Evolutionary conservation across 1,140 invertebrate genomes (phyloP).

Genomic region (Melitaea cinxia): DNA sequence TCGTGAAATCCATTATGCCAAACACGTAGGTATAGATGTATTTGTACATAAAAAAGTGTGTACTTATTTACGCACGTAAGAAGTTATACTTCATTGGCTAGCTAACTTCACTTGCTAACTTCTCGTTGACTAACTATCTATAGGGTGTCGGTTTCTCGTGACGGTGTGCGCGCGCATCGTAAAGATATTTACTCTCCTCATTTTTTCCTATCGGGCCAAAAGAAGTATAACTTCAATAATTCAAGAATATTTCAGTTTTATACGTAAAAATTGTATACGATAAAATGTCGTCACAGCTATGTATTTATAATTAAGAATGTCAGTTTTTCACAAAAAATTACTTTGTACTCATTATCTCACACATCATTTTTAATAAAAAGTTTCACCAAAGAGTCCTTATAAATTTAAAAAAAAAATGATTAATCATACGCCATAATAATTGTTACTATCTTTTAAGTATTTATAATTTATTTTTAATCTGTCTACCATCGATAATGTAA

Average conservation of each 20-base stretch:
- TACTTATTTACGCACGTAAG: too few relatives aligned
- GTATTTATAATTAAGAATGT: not conserved
- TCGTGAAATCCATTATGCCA: conserved; percentile 38
- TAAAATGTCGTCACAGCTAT: not conserved
- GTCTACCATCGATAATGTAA: not conserved
- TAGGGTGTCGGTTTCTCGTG: too few relatives aligned
- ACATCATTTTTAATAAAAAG: not conserved
- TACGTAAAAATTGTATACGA: conserved; percentile 25
- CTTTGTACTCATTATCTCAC: not conserved
- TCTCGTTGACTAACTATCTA: too few relatives aligned
- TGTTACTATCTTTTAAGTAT: not conserved
- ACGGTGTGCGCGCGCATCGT: too few relatives aligned
- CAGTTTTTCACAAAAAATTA: not conserved
- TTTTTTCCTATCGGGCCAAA: too few relatives aligned
- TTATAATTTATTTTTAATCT: not conserved
- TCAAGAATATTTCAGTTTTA: conserved; percentile 6
- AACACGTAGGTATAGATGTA: conserved; percentile 32
- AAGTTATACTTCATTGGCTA: too few relatives aligned
- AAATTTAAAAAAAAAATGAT: not conserved
- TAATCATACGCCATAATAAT: not conserved
- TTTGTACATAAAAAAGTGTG: conserved; percentile 13
- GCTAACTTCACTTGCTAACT: too few relatives aligned
- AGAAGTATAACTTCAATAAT: too few relatives aligned
- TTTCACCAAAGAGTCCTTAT: conserved; percentile 1
- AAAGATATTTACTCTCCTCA: too few relatives aligned